Evolutionary conservation across 2,113 vertebrate genomes (phyloP), one percentile per base, ranked within the genome.

Genomic region (rat (Rattus norvegicus)): DNA sequence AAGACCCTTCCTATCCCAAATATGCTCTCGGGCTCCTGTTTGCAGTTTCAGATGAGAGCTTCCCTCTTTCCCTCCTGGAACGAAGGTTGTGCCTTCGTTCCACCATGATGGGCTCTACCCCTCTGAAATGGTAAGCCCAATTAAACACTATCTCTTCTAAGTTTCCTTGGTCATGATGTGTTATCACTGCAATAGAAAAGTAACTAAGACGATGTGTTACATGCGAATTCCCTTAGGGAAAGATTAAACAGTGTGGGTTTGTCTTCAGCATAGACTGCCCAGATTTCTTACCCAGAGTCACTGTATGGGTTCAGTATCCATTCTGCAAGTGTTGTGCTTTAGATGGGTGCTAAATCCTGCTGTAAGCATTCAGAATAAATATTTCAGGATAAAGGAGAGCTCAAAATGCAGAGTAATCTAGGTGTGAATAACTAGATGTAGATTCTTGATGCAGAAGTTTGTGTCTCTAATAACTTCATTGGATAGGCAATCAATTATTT

Each of bases 361-460:
- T 81, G 33, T 11, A 85, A 84, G 65, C 10, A 89, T 54, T 76
- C 87, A 87, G 56, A 96, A 92, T 85, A 69, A 81, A 87, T 86
- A 86, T 88, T 88, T 92, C 52, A 86, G 33, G 8, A 54, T 54
- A 95, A 87, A 5, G 61, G 85, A 73, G 6, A 67, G 19, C 63
- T 72, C 65, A 61, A 80, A 88, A 49, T 93, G 1, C 14, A 88
- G 85, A 90, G 52, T 63, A 43, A 61, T 49, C 17, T 16, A 59
- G 28, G 12, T 81, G 19, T 76, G 47, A 95, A 3, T 36, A 92
- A 52, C 12, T 76, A 47, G 6, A 17, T 88, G 1, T 91, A 26
- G 43, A 69, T 73, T 96, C 59, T 92, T 90, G 88, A 90, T 67
- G 92, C 13, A 36, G 65, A 92, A 88, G 63, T 94, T 59, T 72